phyloP scores from a whole-genome alignment of 2,888 invertebrate genomes.

The Micoletzkya japonica region DNA sequence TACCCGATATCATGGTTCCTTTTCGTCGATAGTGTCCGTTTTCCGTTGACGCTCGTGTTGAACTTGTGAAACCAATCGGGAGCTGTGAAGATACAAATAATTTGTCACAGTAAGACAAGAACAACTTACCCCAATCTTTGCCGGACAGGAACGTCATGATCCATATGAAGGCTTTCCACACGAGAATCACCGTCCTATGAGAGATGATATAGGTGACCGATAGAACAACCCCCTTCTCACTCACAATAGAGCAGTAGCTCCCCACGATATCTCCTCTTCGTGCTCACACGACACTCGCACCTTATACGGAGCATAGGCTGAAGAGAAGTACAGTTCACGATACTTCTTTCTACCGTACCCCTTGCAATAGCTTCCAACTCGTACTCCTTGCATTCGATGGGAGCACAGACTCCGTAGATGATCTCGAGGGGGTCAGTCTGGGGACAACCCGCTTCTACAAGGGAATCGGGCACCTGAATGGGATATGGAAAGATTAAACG shows the following conservation, averaged over 20 bases:
- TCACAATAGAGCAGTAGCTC: constrained; percentile 44
- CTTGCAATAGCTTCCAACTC: constrained; percentile 37
- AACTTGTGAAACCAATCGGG: constrained; percentile 10
- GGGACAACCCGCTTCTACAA: constrained; percentile 47
- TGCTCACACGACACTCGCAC: constrained; percentile 55
- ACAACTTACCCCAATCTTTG: constrained; percentile 1
- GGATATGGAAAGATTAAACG: neutral
- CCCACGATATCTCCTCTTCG: constrained; percentile 45
- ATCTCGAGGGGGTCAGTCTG: constrained; percentile 58
- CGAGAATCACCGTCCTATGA: neutral
- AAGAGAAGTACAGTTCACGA: constrained; percentile 1
- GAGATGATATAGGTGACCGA: neutral
- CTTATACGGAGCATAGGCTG: constrained; percentile 45
- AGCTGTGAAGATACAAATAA: neutral
- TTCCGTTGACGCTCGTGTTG: constrained; percentile 7
- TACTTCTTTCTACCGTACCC: constrained; percentile 9
- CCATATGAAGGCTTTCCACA: constrained; percentile 10
- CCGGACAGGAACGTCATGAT: neutral
- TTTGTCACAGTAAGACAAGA: neutral
- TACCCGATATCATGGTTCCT: constrained; percentile 5
- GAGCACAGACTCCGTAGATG: constrained; percentile 58
- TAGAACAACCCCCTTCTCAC: constrained; percentile 14
- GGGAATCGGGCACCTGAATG: constrained; percentile 35
- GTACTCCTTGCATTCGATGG: constrained; percentile 45
- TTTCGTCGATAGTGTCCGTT: constrained; percentile 8